These are phyloP conservation scores for Gambusia holbrooki DNA, from an alignment of 2,113 vertebrate species.

Conservation along the genomic window DNA sequence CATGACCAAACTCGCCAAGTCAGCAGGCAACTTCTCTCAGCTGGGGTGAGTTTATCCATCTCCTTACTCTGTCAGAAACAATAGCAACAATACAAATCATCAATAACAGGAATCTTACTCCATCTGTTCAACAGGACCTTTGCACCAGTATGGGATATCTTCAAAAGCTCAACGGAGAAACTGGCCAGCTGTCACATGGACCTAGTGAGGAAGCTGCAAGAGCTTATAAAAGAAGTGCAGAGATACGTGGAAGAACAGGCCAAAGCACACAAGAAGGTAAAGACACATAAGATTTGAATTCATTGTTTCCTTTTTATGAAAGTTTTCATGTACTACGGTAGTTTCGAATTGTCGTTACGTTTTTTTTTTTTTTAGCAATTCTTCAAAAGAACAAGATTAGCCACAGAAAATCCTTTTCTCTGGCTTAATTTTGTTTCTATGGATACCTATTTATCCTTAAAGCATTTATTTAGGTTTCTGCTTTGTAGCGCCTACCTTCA, in stretches of 20 bases:
- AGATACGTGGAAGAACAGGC: slow-evolving; percentile 97
- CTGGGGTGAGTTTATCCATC: slow-evolving; percentile 86
- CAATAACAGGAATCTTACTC: neutral
- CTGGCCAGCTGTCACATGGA: slow-evolving; percentile 94
- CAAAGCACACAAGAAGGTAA: slow-evolving; percentile 96
- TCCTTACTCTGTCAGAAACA: neutral
- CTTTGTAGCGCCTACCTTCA: too few relatives aligned
- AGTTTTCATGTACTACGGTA: too few relatives aligned
- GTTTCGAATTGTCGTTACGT: too few relatives aligned
- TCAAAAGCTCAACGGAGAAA: slow-evolving; percentile 95
- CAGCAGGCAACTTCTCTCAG: slow-evolving; percentile 94
- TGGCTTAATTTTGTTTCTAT: neutral
- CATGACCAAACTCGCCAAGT: slow-evolving; percentile 96
- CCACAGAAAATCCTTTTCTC: too few relatives aligned
- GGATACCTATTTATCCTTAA: too few relatives aligned
- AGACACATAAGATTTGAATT: neutral
- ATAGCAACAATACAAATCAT: too few relatives aligned
- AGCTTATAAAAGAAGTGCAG: slow-evolving; percentile 97
- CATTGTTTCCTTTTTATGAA: neutral
- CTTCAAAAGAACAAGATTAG: too few relatives aligned
- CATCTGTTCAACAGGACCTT: slow-evolving; percentile 84
- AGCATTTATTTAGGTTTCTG: too few relatives aligned
- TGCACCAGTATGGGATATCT: slow-evolving; percentile 95
- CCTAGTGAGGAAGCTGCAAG: slow-evolving; percentile 92
- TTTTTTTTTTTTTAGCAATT: too few relatives aligned